Evolutionary conservation across 2,888 invertebrate genomes (phyloP).

Genomic region (Phasia obesa): DNA sequence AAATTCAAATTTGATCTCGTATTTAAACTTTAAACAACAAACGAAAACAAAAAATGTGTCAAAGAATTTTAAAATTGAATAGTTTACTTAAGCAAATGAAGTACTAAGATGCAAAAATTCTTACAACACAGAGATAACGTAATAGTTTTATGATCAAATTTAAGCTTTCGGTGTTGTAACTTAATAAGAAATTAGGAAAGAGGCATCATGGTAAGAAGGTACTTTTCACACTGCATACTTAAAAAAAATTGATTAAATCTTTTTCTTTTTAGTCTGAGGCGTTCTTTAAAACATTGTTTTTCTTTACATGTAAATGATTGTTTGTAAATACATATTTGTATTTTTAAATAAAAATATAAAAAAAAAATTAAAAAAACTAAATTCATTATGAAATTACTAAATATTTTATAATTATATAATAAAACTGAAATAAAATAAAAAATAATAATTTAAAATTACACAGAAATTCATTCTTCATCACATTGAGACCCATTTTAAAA

Average conservation of each 20-base stretch:
- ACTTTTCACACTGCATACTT: conserved; percentile 40
- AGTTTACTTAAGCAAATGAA: conserved; percentile 27
- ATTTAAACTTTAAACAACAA: background rate
- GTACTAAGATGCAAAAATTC: conserved; percentile 38
- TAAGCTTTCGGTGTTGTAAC: conserved; percentile 3
- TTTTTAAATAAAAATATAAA: conserved; percentile 15
- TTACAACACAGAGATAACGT: conserved; percentile 19
- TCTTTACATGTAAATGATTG: conserved; percentile 35
- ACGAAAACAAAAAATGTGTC: background rate
- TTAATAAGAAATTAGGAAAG: conserved; percentile 32
- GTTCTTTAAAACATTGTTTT: conserved; percentile 11
- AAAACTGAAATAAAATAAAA: conserved; percentile 59
- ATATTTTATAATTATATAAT: conserved; percentile 59
- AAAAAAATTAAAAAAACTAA: conserved; percentile 52
- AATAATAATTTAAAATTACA: conserved; percentile 72
- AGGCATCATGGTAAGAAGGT: conserved; percentile 61
- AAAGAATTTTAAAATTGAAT: background rate
- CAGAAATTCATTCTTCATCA: conserved; percentile 73
- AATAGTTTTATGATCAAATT: conserved; percentile 19
- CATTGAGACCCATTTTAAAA: conserved; percentile 73
- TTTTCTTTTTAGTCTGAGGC: conserved; percentile 25
- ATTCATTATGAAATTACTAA: conserved; percentile 67
- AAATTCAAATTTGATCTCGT: conserved; percentile 23
- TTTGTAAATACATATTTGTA: conserved; percentile 55
- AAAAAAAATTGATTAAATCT: conserved; percentile 22